These are phyloP conservation scores for Theretra japonica DNA, from an alignment of 2,888 invertebrate species.

Conservation along the genomic window DNA sequence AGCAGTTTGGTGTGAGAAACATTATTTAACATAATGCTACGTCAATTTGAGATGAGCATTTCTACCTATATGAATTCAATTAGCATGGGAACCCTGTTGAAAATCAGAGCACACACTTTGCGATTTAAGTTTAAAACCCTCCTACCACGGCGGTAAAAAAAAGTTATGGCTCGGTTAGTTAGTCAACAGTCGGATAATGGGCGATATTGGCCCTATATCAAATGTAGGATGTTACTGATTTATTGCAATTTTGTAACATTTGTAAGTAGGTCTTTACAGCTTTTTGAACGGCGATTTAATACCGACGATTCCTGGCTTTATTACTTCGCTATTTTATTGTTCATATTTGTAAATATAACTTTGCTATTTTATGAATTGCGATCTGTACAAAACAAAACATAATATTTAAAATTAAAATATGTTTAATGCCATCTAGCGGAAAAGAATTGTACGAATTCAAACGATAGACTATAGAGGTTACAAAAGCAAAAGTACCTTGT, in stretches of 20 bases:
- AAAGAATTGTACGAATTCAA: neutral
- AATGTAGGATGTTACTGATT: slow-evolving; percentile 25
- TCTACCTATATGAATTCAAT: neutral
- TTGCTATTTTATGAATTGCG: too few relatives aligned
- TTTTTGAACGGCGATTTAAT: neutral
- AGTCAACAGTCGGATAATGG: slow-evolving; percentile 29
- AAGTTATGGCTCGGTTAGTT: slow-evolving; percentile 29
- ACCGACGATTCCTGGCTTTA: neutral
- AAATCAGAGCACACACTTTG: neutral
- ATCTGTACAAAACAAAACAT: too few relatives aligned
- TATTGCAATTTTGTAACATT: neutral
- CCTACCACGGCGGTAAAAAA: neutral
- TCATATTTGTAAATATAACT: neutral
- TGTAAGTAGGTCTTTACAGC: neutral
- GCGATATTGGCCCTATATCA: slow-evolving; percentile 23
- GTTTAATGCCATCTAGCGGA: neutral
- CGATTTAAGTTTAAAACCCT: neutral
- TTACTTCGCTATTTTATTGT: neutral
- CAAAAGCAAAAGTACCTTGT: neutral
- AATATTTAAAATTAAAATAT: neutral
- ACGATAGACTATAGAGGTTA: neutral
- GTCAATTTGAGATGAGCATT: neutral
- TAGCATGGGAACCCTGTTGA: neutral
- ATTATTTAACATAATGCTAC: neutral
- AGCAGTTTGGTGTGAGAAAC: too few relatives aligned